Conservation (phyloP, 2,888 invertebrate genomes). For the Tetragonula carbonaria region DNA sequence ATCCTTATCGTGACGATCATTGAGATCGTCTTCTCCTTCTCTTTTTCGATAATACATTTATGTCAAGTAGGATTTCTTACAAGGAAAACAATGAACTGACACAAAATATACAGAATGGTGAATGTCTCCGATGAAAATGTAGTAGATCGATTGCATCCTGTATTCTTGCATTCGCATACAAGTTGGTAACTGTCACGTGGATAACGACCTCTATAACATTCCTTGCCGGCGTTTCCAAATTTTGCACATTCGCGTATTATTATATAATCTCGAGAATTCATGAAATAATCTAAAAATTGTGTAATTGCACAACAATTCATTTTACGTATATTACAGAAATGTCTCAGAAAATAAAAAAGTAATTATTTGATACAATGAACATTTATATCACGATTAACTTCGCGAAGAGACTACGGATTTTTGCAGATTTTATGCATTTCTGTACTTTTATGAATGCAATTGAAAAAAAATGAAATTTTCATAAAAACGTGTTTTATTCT, state of each 20-base stretch:
- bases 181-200: constrained; percentile 73
- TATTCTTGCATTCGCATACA: constrained; percentile 73
- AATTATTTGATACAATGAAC: background rate
- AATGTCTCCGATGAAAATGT: constrained; percentile 19
- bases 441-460: too few species aligned
- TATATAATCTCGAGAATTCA: constrained; percentile 64
- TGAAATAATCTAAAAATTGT: constrained; percentile 73
- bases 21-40: background rate
- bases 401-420: too few species aligned
- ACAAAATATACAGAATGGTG: constrained; percentile 31
- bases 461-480: too few species aligned
- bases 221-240: constrained; percentile 55
- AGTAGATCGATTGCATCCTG: constrained; percentile 72
- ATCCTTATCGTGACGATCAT: background rate
- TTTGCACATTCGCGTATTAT: constrained; percentile 73
- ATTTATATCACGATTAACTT: too few species aligned
- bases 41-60: background rate
- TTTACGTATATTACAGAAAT: background rate
- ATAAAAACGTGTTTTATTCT: too few species aligned
- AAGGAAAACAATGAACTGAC: constrained; percentile 42
- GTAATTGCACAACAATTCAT: background rate
- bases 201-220: constrained; percentile 75
- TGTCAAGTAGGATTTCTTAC: constrained; percentile 38
- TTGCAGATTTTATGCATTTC: too few species aligned
- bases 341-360: background rate